Evolutionary conservation across 2,797 vertebrate genomes (phyloP).

Genomic region (Podarcis lilfordi): DNA sequence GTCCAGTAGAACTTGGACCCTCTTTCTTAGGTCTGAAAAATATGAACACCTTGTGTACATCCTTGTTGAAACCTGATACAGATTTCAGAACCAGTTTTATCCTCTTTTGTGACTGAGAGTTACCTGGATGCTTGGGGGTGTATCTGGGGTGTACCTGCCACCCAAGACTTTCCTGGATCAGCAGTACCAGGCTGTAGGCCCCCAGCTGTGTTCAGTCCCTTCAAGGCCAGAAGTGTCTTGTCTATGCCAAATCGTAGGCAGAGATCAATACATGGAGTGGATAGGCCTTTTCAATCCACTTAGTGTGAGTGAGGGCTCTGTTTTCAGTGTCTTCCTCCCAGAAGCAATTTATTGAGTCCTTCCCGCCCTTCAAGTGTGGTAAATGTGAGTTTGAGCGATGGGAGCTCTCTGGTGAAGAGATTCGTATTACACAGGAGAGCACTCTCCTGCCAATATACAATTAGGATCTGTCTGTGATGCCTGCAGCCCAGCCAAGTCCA

Average conservation of each 20-base stretch:
- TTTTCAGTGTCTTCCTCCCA: not conserved
- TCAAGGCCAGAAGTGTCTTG: conserved; percentile 7
- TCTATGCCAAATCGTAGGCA: not conserved
- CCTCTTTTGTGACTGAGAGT: not conserved
- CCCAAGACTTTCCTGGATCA: not conserved
- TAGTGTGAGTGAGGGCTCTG: conserved; percentile 31
- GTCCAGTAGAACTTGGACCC: not conserved
- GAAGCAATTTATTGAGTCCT: conserved; percentile 27
- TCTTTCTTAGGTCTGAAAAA: not conserved
- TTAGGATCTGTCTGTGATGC: conserved; percentile 1
- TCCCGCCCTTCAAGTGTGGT: conserved; percentile 19
- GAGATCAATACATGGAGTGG: conserved; percentile 12
- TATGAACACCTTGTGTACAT: not conserved
- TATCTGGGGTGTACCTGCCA: not conserved
- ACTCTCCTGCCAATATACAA: conserved; percentile 28
- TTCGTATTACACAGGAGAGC: conserved; percentile 17
- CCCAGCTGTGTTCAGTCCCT: not conserved
- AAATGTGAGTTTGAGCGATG: conserved; percentile 40
- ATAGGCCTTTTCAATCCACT: conserved; percentile 18
- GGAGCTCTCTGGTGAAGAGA: conserved; percentile 16
- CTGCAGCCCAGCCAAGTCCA: not conserved
- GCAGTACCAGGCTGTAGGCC: not conserved
- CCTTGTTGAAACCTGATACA: not conserved
- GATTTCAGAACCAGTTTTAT: not conserved
- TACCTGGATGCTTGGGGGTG: not conserved